A percentile compares a stretch with the other conserved stretches of the same genome.
Conservation (phyloP, 1,140 invertebrate genomes). For the Lordiphosa stackelbergi region DNA sequence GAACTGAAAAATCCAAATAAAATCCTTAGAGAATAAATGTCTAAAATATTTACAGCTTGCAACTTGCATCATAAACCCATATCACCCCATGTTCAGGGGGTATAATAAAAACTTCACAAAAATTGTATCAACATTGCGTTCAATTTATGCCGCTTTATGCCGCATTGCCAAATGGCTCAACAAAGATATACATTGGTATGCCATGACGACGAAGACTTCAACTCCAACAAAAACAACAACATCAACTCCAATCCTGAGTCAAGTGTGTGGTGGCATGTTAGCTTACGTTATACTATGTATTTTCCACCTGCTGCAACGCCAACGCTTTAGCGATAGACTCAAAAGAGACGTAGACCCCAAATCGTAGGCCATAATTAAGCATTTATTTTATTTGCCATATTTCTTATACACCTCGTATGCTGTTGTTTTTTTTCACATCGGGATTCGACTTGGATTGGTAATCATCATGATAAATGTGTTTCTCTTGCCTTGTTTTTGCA, state of each 20-base stretch:
- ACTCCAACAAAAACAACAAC: conserved; percentile 25
- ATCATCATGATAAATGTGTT: conserved; percentile 52
- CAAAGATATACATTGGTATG: conserved; percentile 7
- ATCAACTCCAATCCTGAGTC: conserved; percentile 17
- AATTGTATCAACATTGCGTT: conserved; percentile 67
- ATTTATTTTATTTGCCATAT: conserved; percentile 75
- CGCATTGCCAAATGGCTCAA: conserved; percentile 57
- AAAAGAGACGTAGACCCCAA: conserved; percentile 47
- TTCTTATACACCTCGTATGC: conserved; percentile 34
- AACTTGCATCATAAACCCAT: no score
- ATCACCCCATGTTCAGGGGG: not conserved
- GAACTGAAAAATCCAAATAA: no score
- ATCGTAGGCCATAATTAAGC: conserved; percentile 67
- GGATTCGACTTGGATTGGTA: conserved; percentile 54
- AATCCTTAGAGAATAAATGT: no score
- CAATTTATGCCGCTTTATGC: conserved; percentile 55
- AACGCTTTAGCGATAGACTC: conserved; percentile 32
- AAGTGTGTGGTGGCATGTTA: conserved; percentile 50
- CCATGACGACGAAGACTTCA: conserved; percentile 14
- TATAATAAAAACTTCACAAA: conserved; percentile 23
- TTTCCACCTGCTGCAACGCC: conserved; percentile 67
- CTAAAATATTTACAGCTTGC: no score
- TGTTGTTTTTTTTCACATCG: conserved; percentile 45
- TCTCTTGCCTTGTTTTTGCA: conserved; percentile 22
- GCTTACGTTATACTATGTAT: conserved; percentile 70